Evolutionary conservation across 2,113 vertebrate species (phyloP), one percentile per base, ranked within the genome.

Genomic region (Zingel zingel): DNA sequence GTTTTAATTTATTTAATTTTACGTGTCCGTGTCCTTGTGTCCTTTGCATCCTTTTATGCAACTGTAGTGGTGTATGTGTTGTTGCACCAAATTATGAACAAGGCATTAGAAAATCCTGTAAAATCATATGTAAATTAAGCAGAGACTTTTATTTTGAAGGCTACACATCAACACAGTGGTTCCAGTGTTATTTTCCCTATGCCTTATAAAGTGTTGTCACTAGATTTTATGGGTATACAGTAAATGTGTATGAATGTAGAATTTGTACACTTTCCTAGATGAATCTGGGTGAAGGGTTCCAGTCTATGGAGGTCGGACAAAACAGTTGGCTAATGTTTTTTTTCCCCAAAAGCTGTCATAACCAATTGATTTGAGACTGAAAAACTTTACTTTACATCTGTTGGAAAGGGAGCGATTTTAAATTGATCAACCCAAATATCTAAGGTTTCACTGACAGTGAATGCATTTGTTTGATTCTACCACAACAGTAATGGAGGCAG

Each of bases 21-120:
- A 82, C 69, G 27, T 69, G 18, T 58, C 23, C 2, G 16, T 59
- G 10, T 78, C 33, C 11, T 53, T 69, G n/a, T 50, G 10, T 81
- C 27, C 23, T 68, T 66, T 21, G 19, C 15, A 30, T 65, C 63
- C n/a, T 47, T 6, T 12, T 47, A 43, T 65, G 6, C n/a, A 47
- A 23, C 39, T 51, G 18, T 23, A 6, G 6, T 64, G 39, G 36
- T 23, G 43, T 16, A 12, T 59, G 11, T 47, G 56, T 59, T 74
- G 50, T 57, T 77, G 33, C 9, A 0, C 15, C 47, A 5, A 27
- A 65, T 14, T 54, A 45, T 50, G 11, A 27, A 27, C 7, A 13
- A 12, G 12, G n/a, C 10, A 27, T 30, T 30, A 9, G 3, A 14
- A 19, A 33, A 43, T 56, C 39, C 59, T 25, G 1, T 65, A 15